phyloP scores from a whole-genome alignment of 2,888 invertebrate species.

The Cryptus armator region DNA sequence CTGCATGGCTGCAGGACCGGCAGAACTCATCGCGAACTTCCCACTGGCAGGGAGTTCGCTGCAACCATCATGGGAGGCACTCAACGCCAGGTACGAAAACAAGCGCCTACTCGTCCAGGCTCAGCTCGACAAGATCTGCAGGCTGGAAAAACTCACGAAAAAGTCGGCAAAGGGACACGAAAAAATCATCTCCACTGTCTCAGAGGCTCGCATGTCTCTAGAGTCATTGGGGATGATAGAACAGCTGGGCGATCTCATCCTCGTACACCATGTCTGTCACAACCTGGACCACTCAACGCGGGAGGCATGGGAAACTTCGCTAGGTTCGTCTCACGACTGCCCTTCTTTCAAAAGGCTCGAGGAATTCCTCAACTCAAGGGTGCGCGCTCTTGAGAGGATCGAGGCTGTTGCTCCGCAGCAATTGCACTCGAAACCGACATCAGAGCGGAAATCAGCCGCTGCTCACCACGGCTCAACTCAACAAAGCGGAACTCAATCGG shows the following conservation, averaged over 20 bases:
- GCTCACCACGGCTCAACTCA: not conserved
- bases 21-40: conserved; percentile 2
- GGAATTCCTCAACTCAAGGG: not conserved
- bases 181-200: conserved; percentile 14
- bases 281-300: conserved; percentile 31
- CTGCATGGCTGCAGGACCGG: not conserved
- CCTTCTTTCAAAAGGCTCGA: conserved; percentile 39
- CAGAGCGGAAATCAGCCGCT: not conserved
- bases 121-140: conserved; percentile 26
- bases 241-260: not conserved
- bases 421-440: not conserved
- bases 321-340: conserved; percentile 21
- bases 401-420: not conserved
- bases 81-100: conserved; percentile 16
- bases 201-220: conserved; percentile 21
- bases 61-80: conserved; percentile 43
- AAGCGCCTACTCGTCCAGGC: conserved; percentile 38
- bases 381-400: conserved; percentile 9
- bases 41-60: not conserved
- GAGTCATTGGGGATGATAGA: not conserved
- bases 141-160: not conserved
- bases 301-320: conserved; percentile 42
- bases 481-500: not conserved
- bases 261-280: conserved; percentile 24
- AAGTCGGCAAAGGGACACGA: not conserved